Evolutionary conservation across 2,888 invertebrate species (phyloP).

Genomic region (Drosophila infuscata): DNA sequence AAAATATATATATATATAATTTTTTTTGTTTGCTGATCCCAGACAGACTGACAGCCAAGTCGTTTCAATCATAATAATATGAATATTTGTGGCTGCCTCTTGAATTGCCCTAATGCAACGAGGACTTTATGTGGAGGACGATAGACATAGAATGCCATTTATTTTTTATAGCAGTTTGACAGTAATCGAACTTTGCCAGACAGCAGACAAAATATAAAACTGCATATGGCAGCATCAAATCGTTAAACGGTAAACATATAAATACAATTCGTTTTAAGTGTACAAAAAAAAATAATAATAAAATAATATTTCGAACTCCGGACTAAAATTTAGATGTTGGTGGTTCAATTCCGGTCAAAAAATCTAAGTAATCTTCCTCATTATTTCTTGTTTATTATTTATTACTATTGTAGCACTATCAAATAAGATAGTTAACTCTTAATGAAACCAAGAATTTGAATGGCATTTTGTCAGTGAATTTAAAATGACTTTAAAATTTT

Average conservation of each 20-base stretch:
- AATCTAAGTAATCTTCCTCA: not conserved
- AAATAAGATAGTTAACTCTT: not conserved
- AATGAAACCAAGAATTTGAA: too few species aligned
- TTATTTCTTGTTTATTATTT: not conserved
- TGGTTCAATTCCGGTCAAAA: not conserved
- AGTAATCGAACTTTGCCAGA: not conserved
- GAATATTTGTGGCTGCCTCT: slow-evolving; percentile 43
- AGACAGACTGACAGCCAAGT: slow-evolving; percentile 27
- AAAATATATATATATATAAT: not conserved
- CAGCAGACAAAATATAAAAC: not conserved
- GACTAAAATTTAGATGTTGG: not conserved
- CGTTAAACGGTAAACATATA: not conserved
- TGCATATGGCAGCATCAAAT: not conserved
- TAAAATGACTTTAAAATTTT: too few species aligned
- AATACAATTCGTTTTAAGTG: not conserved
- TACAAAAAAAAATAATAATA: too few species aligned
- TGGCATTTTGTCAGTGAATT: too few species aligned
- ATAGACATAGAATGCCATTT: not conserved
- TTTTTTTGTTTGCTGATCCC: slow-evolving; percentile 15
- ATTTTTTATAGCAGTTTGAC: not conserved
- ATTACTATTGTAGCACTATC: not conserved
- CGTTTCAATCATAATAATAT: slow-evolving; percentile 57
- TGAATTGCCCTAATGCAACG: not conserved
- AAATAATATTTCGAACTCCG: not conserved
- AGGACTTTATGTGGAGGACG: not conserved